Percentiles rank a stretch among this genome's conserved stretches.
These are phyloP conservation scores for Emydocephalus ijimae DNA, from an alignment of 2,113 vertebrate species.

Conservation along the genomic window DNA sequence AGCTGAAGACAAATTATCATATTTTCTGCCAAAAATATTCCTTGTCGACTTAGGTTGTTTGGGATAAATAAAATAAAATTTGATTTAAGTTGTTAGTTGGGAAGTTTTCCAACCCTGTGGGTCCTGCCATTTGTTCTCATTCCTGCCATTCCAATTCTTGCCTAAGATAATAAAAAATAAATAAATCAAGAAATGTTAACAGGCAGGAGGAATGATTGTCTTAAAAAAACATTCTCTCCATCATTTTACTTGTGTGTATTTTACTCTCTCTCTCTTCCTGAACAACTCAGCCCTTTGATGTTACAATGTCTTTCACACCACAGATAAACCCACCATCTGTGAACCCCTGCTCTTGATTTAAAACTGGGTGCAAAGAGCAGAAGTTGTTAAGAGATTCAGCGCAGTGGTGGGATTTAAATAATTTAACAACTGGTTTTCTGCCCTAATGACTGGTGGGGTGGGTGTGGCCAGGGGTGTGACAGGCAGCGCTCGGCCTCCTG, in stretches of 20 bases:
- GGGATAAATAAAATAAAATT: background rate
- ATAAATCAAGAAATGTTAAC: background rate
- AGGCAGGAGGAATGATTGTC: accelerated
- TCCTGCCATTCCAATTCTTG: accelerated
- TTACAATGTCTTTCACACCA: background rate
- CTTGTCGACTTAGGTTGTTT: accelerated
- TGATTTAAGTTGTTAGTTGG: background rate
- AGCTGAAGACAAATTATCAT: accelerated
- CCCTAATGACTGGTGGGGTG: no score
- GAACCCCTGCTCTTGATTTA: background rate
- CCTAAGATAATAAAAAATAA: background rate
- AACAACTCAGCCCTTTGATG: background rate
- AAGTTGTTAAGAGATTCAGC: background rate
- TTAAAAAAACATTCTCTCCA: background rate
- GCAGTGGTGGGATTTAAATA: no score
- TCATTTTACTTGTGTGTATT: accelerated
- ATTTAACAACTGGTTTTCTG: no score
- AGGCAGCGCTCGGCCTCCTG: no score
- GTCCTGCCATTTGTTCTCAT: accelerated
- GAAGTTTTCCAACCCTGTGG: accelerated
- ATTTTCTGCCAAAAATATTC: accelerated
- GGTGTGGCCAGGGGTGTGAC: no score
- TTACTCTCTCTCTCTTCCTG: background rate
- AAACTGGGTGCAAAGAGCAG: accelerated
- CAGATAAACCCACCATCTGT: accelerated